Evolutionary conservation across 1,140 invertebrate genomes (phyloP), one percentile per base, ranked within the genome.

Genomic region (Scaptomyza pallida): DNA sequence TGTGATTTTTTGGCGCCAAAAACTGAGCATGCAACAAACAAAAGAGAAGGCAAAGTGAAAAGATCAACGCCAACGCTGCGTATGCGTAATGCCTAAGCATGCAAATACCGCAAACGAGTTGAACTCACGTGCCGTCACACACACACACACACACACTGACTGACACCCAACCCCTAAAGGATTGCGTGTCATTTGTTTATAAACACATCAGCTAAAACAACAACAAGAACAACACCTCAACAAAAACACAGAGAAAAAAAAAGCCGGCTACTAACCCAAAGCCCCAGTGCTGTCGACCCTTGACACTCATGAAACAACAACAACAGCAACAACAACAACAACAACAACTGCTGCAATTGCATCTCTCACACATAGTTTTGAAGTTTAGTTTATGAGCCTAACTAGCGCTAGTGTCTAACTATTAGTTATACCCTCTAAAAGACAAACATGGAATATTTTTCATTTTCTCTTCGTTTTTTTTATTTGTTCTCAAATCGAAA

Each of bases 161-260:
- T 70, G 10, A 3, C 51, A 51, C 63, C 64, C 59, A 63, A 47
- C 72, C 82, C 60, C 73, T 43, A 81, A 86, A 86, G 81, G 74
- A 88, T 86, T 88, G 81, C 81, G 81, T 86, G 81, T 78, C 82
- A 88, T 81, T 83, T 83, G 80, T 83, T 88, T 88, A 86, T 88
- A 88, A 88, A 82, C 82, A 88, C 67, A 81, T 68, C 64, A 62
- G 50, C 21, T 54, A 19, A 8, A 48, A 51, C 52, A 61, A 78
- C 47, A 30, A 26, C 23, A 26, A 26, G 23, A 26, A 26, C 52
- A 61, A 78, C 47, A 30, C 26, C 26, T 30, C 2, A 56, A 33
- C 44, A 50, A 26, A 55, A n/a, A n/a, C n/a, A n/a, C n/a, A n/a
- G n/a, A n/a, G n/a, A n/a, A 59, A 51, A 40, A 33, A 16, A 16